phyloP scores from a whole-genome alignment of 2,888 invertebrate genomes.

The Falcaria lacertinaria region DNA sequence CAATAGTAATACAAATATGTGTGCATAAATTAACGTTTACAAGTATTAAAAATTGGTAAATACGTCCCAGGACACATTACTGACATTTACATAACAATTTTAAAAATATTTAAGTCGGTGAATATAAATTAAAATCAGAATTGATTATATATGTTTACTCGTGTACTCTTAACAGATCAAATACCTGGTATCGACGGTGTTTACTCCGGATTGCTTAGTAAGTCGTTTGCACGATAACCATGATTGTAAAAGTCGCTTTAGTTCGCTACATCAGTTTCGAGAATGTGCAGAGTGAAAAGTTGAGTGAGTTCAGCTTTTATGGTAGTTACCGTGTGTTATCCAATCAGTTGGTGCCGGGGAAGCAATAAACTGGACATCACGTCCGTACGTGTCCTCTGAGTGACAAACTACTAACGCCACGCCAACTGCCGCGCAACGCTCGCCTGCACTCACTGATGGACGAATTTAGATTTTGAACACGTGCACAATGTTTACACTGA shows the following conservation, averaged over 20 bases:
- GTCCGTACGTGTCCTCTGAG: conserved; percentile 46
- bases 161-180: too few relatives aligned
- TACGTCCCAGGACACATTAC: too few relatives aligned
- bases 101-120: too few relatives aligned
- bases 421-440: conserved; percentile 29
- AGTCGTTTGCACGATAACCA: not conserved
- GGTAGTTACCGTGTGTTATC: conserved; percentile 40
- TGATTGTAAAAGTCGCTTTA: conserved; percentile 1
- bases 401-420: conserved; percentile 41
- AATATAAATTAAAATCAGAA: too few relatives aligned
- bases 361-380: conserved; percentile 64
- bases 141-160: too few relatives aligned
- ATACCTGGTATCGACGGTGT: conserved; percentile 25
- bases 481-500: conserved; percentile 38
- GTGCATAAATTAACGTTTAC: too few relatives aligned
- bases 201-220: conserved; percentile 12
- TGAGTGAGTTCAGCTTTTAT: conserved; percentile 34
- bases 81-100: too few relatives aligned
- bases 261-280: not conserved
- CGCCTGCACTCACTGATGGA: conserved; percentile 46
- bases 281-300: conserved; percentile 15
- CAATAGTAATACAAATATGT: too few relatives aligned
- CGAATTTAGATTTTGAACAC: conserved; percentile 57
- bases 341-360: conserved; percentile 51
- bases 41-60: too few relatives aligned